Conservation (phyloP, 2,113 vertebrate genomes). For the Coryphaenoides rupestris region DNA sequence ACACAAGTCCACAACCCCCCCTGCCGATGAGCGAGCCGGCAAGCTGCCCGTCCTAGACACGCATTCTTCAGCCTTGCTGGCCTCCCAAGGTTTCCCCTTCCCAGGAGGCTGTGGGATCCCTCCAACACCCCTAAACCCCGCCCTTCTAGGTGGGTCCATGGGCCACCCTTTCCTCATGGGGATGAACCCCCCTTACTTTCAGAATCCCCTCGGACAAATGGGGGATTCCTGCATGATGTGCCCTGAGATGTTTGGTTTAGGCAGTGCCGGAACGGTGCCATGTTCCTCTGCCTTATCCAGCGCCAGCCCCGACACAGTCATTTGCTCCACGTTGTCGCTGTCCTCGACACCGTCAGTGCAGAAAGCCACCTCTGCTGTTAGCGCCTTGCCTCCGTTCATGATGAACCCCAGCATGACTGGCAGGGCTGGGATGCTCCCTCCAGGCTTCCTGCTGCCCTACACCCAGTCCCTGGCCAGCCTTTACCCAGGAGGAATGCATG, state of each 20-base stretch:
- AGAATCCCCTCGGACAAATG: constrained; percentile 77
- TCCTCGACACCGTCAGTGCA: constrained; percentile 74
- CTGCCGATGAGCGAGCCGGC: constrained; percentile 75
- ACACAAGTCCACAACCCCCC: constrained; percentile 74
- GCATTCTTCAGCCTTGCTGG: constrained; percentile 71
- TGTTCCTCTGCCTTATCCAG: constrained; percentile 77
- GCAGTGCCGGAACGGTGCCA: constrained; percentile 25
- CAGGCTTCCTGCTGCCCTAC: constrained; percentile 85
- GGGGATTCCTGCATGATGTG: constrained; percentile 84
- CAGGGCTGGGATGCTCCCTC: constrained; percentile 80
- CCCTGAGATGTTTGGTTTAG: constrained; percentile 73
- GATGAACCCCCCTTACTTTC: constrained; percentile 81
- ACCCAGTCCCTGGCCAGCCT: constrained; percentile 82
- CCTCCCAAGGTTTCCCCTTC: constrained; percentile 82
- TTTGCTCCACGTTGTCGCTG: constrained; percentile 68
- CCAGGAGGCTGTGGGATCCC: constrained; percentile 81
- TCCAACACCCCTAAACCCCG: constrained; percentile 82
- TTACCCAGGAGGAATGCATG: constrained; percentile 62
- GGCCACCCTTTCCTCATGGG: constrained; percentile 86
- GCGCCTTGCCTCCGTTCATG: constrained; percentile 83
- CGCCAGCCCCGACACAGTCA: constrained; percentile 49
- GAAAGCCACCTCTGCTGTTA: constrained; percentile 78
- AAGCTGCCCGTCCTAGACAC: constrained; percentile 74
- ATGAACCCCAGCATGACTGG: constrained; percentile 75
- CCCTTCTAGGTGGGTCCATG: constrained; percentile 78